Evolutionary conservation across 2,888 invertebrate species (phyloP), one percentile per base, ranked within the genome.

Genomic region (Phasia obesa): DNA sequence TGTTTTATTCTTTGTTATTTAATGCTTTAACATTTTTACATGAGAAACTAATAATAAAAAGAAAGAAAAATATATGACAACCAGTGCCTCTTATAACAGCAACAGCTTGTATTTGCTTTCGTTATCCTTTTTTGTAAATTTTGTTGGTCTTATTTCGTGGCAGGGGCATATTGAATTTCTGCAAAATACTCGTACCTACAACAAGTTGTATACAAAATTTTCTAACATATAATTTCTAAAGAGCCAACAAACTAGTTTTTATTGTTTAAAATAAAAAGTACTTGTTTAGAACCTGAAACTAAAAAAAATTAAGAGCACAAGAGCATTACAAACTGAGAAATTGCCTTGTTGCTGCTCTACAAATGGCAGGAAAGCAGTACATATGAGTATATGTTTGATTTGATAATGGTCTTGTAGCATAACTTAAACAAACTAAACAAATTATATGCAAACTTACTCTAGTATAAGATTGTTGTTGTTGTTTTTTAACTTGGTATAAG

Each of bases 101-200:
- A 73, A 73, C 71, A 79, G 59, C 79, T 38, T 77, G 77, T 69
- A 27, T 79, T 70, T 51, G 57, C 47, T 78, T 82, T 69, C 64
- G 74, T 74, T 78, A 74, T 82, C 69, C 74, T 69, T 25, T 59
- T 73, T 38, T 57, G 47, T 2, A 23, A n/a, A 27, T 49, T 64
- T 38, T 49, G 47, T 38, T 1, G n/a, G n/a, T 21, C n/a, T 55
- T 49, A 38, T 23, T 65, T 65, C 4, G 9, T 17, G 59, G 47
- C 25, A 67, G 55, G 42, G 67, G 17, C 31, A 73, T 81, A 73
- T 81, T 81, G 55, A 73, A 77, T 81, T 81, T 73, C 76, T 65
- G 15, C 6, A 47, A 17, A 23, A 21, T 53, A 65, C n/a, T n/a
- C n/a, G n/a, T n/a, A n/a, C 35, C 1, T 11, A 35, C 60, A 78